phyloP scores from a whole-genome alignment of 30 jellyfish, hydroid and myxozoan species.

The Cassiopea andromeda region DNA sequence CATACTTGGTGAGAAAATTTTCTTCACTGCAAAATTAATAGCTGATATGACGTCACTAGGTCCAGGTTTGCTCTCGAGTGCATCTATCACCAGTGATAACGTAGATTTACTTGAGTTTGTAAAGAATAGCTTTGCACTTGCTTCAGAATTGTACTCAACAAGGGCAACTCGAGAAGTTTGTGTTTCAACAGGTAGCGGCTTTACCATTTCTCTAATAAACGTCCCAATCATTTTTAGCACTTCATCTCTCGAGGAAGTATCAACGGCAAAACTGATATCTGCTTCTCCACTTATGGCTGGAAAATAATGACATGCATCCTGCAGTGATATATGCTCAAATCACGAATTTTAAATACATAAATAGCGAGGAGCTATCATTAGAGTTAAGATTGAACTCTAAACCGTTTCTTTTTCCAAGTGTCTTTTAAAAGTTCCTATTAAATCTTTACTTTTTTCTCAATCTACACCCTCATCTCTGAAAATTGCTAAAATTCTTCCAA shows the following conservation, averaged over 20 bases:
- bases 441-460: too few relatives aligned
- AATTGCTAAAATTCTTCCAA: too few relatives aligned
- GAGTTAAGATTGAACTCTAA: too few relatives aligned
- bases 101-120: neutral
- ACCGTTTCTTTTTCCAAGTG: too few relatives aligned
- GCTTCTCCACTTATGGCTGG: conserved; percentile 34
- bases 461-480: too few relatives aligned
- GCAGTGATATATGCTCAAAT: too few relatives aligned
- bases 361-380: too few relatives aligned
- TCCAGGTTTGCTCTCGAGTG: conserved; percentile 36
- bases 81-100: conserved; percentile 28
- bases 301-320: neutral
- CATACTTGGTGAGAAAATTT: conserved; percentile 7
- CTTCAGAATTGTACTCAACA: conserved; percentile 17
- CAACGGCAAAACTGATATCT: conserved; percentile 62
- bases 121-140: neutral
- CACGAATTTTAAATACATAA: too few relatives aligned
- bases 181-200: conserved; percentile 30
- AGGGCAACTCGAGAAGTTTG: conserved; percentile 32
- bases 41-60: conserved; percentile 31
- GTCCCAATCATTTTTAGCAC: conserved; percentile 17
- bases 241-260: conserved; percentile 34
- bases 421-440: too few relatives aligned
- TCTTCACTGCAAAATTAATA: conserved; percentile 17
- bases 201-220: conserved; percentile 23